Conservation (phyloP, 2,113 vertebrate genomes). For the Proterorhinus semilunaris region DNA sequence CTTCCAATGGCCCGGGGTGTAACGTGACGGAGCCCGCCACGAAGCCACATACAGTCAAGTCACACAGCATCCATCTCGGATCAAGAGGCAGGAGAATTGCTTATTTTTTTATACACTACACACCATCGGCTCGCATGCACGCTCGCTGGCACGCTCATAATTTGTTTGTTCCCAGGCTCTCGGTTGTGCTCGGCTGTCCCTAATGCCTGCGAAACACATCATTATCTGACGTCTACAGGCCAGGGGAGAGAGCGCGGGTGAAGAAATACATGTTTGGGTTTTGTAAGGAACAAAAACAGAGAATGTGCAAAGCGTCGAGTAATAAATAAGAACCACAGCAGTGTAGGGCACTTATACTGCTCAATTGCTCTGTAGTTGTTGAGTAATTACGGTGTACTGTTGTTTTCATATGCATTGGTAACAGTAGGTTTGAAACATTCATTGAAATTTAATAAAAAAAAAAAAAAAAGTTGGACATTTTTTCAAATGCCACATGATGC, state of each 20-base stretch:
- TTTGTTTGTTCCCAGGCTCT: slow-evolving; percentile 72
- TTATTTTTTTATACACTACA: slow-evolving; percentile 50
- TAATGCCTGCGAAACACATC: slow-evolving; percentile 73
- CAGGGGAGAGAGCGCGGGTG: slow-evolving; percentile 29
- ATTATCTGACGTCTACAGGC: slow-evolving; percentile 73
- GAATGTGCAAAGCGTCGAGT: slow-evolving; percentile 15
- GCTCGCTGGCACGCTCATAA: slow-evolving; percentile 26
- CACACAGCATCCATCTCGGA: slow-evolving; percentile 55
- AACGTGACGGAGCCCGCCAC: slow-evolving; percentile 32
- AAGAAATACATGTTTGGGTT: slow-evolving; percentile 6
- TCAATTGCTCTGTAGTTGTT: no score
- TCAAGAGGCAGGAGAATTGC: slow-evolving; percentile 57
- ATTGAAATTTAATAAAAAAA: no score
- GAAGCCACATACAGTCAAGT: slow-evolving; percentile 29
- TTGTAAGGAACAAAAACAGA: slow-evolving; percentile 10
- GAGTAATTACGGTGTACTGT: no score
- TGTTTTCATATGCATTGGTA: no score
- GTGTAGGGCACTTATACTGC: background rate
- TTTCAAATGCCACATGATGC: no score
- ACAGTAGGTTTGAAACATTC: no score
- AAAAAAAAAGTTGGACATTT: no score
- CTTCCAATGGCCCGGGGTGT: slow-evolving; percentile 45
- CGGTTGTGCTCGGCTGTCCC: slow-evolving; percentile 67
- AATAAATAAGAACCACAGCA: background rate
- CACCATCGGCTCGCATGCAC: slow-evolving; percentile 8